Conservation (phyloP, 1,140 invertebrate genomes). For the Cydia splendana region DNA sequence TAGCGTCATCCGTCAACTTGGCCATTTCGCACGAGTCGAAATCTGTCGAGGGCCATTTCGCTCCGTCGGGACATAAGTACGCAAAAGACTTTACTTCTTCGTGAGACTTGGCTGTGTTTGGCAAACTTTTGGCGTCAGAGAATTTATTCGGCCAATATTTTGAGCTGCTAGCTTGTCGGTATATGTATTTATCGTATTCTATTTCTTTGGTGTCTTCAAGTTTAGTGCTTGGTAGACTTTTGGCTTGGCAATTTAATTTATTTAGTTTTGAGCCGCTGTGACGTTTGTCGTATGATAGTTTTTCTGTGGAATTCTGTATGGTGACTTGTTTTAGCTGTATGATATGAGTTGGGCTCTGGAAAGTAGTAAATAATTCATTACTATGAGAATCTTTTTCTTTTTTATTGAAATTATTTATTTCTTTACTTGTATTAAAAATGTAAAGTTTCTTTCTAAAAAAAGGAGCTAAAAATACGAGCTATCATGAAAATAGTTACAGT, state of each 20-base stretch:
- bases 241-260: background rate
- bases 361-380: slow-evolving; percentile 7
- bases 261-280: background rate
- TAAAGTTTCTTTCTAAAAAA: too few relatives aligned
- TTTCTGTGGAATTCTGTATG: slow-evolving; percentile 38
- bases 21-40: background rate
- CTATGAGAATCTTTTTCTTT: background rate
- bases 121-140: background rate
- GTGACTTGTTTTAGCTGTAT: slow-evolving; percentile 50
- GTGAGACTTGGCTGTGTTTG: slow-evolving; percentile 25
- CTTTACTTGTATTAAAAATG: too few relatives aligned
- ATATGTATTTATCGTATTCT: background rate
- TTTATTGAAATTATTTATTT: too few relatives aligned
- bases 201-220: background rate
- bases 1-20: slow-evolving; percentile 35
- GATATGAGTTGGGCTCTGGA: slow-evolving; percentile 40
- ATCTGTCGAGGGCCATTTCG: slow-evolving; percentile 34
- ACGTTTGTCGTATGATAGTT: background rate
- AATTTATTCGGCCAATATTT: background rate
- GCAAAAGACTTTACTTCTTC: slow-evolving; percentile 34
- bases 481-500: too few relatives aligned
- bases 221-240: background rate
- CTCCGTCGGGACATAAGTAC: background rate
- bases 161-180: background rate
- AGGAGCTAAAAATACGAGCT: too few relatives aligned